Evolutionary conservation across 2,888 invertebrate species (phyloP), one percentile per base, ranked within the genome.

Genomic region (Eupithecia vulgata): DNA sequence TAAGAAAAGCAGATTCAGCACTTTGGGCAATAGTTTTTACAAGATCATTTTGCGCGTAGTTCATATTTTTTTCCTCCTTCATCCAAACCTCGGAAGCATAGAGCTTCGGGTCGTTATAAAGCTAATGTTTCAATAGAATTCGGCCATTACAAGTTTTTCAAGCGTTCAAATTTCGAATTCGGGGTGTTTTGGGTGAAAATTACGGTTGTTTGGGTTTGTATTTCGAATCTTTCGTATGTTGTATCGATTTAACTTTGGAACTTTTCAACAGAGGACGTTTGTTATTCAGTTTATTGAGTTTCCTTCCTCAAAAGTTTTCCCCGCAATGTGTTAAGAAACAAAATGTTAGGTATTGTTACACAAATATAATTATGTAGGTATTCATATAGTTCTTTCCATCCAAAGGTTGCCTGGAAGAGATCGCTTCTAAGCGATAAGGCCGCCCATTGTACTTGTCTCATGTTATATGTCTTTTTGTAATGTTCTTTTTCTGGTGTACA

Each of bases 61-160:
- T 34, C 61, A 61, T 34, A 17, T 34, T 61, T 59, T 61, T 30
- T 17, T 61, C 15, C 15, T 34, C 34, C 34, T 17, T 34, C 61
- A 34, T 61, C 61, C 34, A 4, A 76, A 73, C 72, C 62, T 59
- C 72, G 59, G 70, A 73, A 78, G 70, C 71, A 67, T 62, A 78
- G 69, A 76, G 77, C 77, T 59, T 74, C 61, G 70, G 71, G 68
- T 72, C 72, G 70, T 76, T 73, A 76, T 71, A 48, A 76, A 69
- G 74, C 69, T 77, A 77, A 79, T 78, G 78, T 77, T 78, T 78
- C 77, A 74, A 76, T 78, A 77, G 70, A 78, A 77, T 76, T 76
- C 68, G 72, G 68, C 71, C 69, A 72, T 76, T 74, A 64, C 42
- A 72, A 76, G 72, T 76, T 74, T 72, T 74, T 71, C 65, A 74